A percentile compares a stretch with the other conserved stretches of the same genome.
Conservation (phyloP, 2,888 invertebrate genomes). For the Brachyptera putata region DNA sequence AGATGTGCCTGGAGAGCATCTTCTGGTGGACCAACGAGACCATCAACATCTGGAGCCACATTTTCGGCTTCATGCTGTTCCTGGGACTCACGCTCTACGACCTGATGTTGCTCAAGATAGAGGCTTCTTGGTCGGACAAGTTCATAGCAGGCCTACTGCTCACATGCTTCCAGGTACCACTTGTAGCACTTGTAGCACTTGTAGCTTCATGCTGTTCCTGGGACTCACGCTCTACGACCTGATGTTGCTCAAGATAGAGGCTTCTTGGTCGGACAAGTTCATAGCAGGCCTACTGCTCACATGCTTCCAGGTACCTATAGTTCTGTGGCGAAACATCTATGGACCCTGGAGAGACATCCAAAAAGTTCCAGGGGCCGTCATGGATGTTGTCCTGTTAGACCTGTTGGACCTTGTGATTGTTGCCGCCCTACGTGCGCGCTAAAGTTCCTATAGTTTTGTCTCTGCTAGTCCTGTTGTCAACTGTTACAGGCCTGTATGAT, state of each 20-base stretch:
- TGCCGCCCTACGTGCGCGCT: too few relatives aligned
- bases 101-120: slow-evolving; percentile 69
- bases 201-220: slow-evolving; percentile 77
- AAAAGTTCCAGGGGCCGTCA: too few relatives aligned
- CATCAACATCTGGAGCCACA: slow-evolving; percentile 95
- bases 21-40: slow-evolving; percentile 87
- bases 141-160: slow-evolving; percentile 77
- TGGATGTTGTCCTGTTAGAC: too few relatives aligned
- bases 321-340: too few relatives aligned
- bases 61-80: slow-evolving; percentile 81
- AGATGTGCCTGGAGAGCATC: slow-evolving; percentile 80
- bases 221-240: slow-evolving; percentile 82
- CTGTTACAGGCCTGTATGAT: slow-evolving; percentile 83
- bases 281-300: slow-evolving; percentile 77
- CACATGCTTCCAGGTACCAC: slow-evolving; percentile 82
- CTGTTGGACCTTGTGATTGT: too few relatives aligned
- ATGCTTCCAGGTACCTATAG: slow-evolving; percentile 90
- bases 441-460: too few relatives aligned
- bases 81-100: slow-evolving; percentile 80
- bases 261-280: slow-evolving; percentile 75
- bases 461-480: too few relatives aligned
- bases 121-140: slow-evolving; percentile 77
- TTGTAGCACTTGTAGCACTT: too few relatives aligned
- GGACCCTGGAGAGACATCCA: too few relatives aligned
- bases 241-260: slow-evolving; percentile 71